phyloP scores from a whole-genome alignment of 1,140 invertebrate genomes.

The Solenopsis invicta region DNA sequence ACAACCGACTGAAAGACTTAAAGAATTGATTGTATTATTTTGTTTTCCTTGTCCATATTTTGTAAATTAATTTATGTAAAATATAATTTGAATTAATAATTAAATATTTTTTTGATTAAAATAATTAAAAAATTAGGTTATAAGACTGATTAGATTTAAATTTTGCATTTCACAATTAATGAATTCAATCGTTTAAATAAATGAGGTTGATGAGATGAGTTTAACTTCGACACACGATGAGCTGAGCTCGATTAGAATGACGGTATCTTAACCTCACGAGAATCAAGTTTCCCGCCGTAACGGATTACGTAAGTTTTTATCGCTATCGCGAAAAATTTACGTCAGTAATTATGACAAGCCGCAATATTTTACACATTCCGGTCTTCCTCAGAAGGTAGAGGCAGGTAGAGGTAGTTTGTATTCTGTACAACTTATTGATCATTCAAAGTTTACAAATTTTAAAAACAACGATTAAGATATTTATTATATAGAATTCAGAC shows the following conservation, averaged over 20 bases:
- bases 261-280: not conserved
- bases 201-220: too few species aligned
- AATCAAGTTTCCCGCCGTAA: slow-evolving; percentile 48
- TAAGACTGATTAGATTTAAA: too few species aligned
- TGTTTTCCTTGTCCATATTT: too few species aligned
- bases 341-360: not conserved
- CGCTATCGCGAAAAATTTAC: not conserved
- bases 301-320: slow-evolving; percentile 39
- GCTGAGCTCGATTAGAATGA: not conserved
- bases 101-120: too few species aligned
- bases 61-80: too few species aligned
- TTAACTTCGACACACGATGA: too few species aligned
- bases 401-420: not conserved
- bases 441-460: not conserved
- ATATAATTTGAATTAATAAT: too few species aligned
- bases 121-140: too few species aligned
- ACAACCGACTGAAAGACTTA: too few species aligned
- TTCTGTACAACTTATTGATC: not conserved
- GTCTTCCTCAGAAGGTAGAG: not conserved
- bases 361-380: not conserved
- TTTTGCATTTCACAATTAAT: too few species aligned
- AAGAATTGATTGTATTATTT: too few species aligned
- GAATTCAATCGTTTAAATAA: too few species aligned
- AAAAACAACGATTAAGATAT: not conserved
- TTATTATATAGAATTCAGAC: not conserved